A percentile compares a stretch with the other conserved stretches of the same genome.
These are phyloP conservation scores for Heliocidaris tuberculata DNA, from an alignment of 35 echinoderm and acorn worm genomes.

Conservation along the genomic window DNA sequence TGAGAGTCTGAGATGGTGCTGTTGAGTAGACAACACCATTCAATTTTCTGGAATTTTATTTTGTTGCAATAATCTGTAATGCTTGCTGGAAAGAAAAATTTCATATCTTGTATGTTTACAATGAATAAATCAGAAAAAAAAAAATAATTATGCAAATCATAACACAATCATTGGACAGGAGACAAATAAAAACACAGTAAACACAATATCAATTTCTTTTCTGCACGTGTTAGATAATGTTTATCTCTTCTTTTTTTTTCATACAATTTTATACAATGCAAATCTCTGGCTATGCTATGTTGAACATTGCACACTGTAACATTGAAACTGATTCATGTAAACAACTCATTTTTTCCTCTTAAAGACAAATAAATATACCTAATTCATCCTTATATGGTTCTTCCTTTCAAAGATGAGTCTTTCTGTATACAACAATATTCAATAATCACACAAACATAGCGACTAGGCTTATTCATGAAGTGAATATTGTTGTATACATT, in stretches of 20 bases:
- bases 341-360: background rate
- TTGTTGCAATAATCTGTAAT: too few relatives aligned
- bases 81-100: too few relatives aligned
- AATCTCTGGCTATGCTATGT: background rate
- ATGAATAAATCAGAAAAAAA: too few relatives aligned
- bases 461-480: too few relatives aligned
- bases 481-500: background rate
- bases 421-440: background rate
- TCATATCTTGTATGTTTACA: too few relatives aligned
- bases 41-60: too few relatives aligned
- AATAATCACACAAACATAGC: too few relatives aligned
- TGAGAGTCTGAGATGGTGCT: too few relatives aligned
- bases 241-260: background rate
- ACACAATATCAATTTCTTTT: background rate
- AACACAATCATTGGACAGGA: too few relatives aligned
- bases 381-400: background rate
- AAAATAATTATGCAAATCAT: too few relatives aligned
- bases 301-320: slow-evolving; percentile 9
- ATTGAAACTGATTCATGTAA: background rate
- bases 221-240: background rate
- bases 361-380: background rate
- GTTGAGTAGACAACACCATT: too few relatives aligned
- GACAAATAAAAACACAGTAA: background rate
- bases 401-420: background rate
- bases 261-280: slow-evolving; percentile 13